Evolutionary conservation across 1,140 invertebrate genomes (phyloP).

Genomic region (Andricus grossulariae): DNA sequence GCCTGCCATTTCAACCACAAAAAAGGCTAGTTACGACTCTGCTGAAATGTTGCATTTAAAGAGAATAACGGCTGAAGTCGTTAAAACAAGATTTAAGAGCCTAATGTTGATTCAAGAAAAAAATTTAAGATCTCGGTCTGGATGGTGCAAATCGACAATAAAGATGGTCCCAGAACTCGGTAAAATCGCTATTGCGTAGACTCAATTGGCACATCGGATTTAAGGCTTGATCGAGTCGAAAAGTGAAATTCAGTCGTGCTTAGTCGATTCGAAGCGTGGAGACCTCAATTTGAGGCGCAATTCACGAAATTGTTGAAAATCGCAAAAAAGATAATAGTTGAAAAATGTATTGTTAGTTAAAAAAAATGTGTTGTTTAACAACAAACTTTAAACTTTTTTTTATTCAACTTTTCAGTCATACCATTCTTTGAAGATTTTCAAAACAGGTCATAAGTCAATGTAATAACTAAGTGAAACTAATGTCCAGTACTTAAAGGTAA

Average conservation of each 20-base stretch:
- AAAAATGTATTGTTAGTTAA: background rate
- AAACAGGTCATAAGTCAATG: no score
- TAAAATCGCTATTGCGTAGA: constrained; percentile 3
- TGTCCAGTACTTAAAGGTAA: no score
- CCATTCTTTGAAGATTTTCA: no score
- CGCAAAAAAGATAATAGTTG: background rate
- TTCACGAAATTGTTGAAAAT: constrained; percentile 1
- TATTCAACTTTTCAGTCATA: no score
- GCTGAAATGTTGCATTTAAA: background rate
- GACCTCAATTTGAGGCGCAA: constrained; percentile 11
- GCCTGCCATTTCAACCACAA: no score
- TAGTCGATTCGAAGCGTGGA: constrained; percentile 27
- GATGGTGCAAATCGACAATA: constrained; percentile 18
- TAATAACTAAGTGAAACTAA: no score
- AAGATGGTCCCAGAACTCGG: constrained; percentile 8
- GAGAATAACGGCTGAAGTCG: background rate
- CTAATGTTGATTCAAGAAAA: background rate
- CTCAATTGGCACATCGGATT: constrained; percentile 12
- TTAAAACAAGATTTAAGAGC: constrained; percentile 21
- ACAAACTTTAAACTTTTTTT: no score
- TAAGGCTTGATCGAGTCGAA: constrained; percentile 13
- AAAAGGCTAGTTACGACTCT: no score
- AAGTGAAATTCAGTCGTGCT: constrained; percentile 31
- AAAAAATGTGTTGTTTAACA: no score
- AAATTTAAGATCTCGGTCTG: background rate